Conservation (phyloP, 2,888 invertebrate genomes). For the Sinhomidia bicolor region DNA sequence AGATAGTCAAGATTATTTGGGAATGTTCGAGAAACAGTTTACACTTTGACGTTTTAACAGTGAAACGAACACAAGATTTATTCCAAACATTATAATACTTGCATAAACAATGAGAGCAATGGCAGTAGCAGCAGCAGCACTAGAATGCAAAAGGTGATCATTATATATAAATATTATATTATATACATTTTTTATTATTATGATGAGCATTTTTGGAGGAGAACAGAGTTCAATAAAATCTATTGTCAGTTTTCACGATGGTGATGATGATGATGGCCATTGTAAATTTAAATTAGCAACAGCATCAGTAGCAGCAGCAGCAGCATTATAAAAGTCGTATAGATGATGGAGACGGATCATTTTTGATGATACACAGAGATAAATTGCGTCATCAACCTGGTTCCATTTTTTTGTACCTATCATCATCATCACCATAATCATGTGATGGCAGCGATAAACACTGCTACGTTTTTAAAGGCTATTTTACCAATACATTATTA, state of each 20-base stretch:
- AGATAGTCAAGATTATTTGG: not conserved
- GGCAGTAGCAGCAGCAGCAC: not conserved
- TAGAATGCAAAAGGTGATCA: not conserved
- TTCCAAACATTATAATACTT: not conserved
- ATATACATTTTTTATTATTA: not conserved
- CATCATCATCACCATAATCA: not conserved
- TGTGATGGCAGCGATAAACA: not conserved
- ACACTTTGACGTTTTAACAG: not conserved
- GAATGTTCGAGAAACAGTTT: not conserved
- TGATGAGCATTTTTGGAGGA: not conserved
- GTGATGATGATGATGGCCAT: slow-evolving; percentile 39
- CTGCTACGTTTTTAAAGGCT: too few species aligned
- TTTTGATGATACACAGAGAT: not conserved
- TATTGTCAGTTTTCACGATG: slow-evolving; percentile 20
- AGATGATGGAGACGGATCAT: not conserved
- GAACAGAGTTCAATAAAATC: slow-evolving; percentile 39
- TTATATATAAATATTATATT: not conserved
- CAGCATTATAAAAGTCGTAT: not conserved
- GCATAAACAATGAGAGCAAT: slow-evolving; percentile 35
- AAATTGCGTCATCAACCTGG: slow-evolving; percentile 49
- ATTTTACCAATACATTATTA: too few species aligned
- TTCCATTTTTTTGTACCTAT: slow-evolving; percentile 14
- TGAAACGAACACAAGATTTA: not conserved
- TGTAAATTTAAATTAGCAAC: slow-evolving; percentile 47
- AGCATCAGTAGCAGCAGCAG: not conserved